These are phyloP conservation scores for Porites cylindrica DNA, from an alignment of 92 coral and sea anemone species.

Conservation along the genomic window DNA sequence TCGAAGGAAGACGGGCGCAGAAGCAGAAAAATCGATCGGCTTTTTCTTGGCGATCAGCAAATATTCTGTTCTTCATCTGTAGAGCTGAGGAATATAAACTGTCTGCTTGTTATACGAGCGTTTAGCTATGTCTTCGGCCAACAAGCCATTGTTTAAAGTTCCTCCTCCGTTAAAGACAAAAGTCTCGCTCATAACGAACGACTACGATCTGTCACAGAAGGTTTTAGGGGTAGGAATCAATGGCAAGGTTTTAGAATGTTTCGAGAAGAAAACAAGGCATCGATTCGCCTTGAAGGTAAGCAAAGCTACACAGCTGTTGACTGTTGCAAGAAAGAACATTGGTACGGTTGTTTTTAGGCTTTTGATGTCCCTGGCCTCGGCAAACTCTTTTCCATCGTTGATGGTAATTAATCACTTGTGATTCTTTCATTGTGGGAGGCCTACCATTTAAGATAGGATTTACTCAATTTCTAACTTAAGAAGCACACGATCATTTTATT, in stretches of 20 bases:
- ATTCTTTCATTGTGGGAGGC: too few relatives aligned
- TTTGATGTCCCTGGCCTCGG: neutral
- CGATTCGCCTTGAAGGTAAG: slow-evolving; percentile 94
- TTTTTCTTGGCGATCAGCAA: too few relatives aligned
- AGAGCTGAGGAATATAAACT: neutral
- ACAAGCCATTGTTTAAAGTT: slow-evolving; percentile 69
- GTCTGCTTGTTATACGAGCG: neutral
- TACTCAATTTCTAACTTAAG: neutral
- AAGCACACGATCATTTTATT: neutral
- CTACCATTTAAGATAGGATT: too few relatives aligned
- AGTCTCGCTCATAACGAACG: slow-evolving; percentile 79
- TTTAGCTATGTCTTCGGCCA: slow-evolving; percentile 60
- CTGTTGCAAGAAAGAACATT: neutral
- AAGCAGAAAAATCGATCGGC: too few relatives aligned
- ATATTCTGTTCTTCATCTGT: neutral
- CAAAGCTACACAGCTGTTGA: too few relatives aligned
- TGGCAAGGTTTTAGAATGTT: slow-evolving; percentile 97
- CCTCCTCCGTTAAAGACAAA: slow-evolving; percentile 75
- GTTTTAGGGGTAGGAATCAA: slow-evolving; percentile 98
- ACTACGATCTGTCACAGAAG: slow-evolving; percentile 77
- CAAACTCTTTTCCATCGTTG: too few relatives aligned
- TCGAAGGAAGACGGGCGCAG: too few relatives aligned
- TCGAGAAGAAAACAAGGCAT: slow-evolving; percentile 82
- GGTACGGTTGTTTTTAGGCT: neutral
- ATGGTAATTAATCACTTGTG: too few relatives aligned